Percentiles rank a stretch among this genome's conserved stretches.
These are phyloP conservation scores for Hololepta plana DNA, from an alignment of 2,888 invertebrate species.

Conservation along the genomic window DNA sequence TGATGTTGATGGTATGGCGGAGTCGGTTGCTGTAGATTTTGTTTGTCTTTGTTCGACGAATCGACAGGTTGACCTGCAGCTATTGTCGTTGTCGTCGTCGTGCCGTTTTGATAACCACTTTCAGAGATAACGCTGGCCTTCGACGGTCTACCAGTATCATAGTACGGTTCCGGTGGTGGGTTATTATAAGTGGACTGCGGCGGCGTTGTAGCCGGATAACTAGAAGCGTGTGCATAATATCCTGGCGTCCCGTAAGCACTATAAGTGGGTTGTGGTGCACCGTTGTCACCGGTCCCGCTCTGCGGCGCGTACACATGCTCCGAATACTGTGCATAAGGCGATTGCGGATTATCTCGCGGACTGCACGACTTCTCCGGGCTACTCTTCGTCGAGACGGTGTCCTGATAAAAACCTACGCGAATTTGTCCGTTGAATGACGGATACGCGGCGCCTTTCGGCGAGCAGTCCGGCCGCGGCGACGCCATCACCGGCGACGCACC, in stretches of 20 bases:
- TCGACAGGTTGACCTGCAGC: no score
- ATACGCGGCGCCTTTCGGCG: constrained; percentile 39
- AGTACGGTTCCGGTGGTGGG: constrained; percentile 27
- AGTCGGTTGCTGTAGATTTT: constrained; percentile 6
- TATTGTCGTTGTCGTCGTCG: no score
- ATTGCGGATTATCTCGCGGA: constrained; percentile 49
- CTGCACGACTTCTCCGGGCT: constrained; percentile 74
- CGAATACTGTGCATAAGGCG: constrained; percentile 36
- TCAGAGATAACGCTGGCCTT: no score
- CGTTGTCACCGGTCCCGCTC: neutral
- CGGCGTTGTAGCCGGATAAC: constrained; percentile 28
- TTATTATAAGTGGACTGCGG: constrained; percentile 25
- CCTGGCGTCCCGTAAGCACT: constrained; percentile 21
- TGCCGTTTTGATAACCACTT: constrained; percentile 27
- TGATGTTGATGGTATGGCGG: constrained; percentile 8
- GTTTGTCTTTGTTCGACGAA: neutral
- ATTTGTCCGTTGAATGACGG: constrained; percentile 66
- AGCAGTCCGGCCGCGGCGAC: constrained; percentile 54
- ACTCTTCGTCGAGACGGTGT: constrained; percentile 65
- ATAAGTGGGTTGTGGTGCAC: no score
- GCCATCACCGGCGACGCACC: constrained; percentile 43
- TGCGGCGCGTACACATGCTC: constrained; percentile 39
- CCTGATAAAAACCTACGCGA: constrained; percentile 78
- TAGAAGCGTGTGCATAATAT: constrained; percentile 21
- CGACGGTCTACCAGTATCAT: constrained; percentile 38